Evolutionary conservation across 2,113 vertebrate genomes (phyloP), one percentile per base, ranked within the genome.

Genomic region (Cephalopterus ornatus): DNA sequence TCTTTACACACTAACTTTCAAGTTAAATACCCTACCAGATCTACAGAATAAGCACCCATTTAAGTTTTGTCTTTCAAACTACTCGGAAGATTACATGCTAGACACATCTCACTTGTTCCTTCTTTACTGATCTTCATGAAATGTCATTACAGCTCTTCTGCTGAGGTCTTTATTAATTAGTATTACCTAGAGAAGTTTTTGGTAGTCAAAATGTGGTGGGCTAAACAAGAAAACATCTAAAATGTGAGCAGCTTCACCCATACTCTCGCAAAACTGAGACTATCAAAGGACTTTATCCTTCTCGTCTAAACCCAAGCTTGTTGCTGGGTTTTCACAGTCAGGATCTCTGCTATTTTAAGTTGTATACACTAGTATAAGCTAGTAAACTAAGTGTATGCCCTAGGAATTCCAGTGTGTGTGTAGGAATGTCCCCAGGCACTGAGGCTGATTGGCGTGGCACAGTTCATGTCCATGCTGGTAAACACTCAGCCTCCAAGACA

Each of bases 381-480:
- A 76, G 14, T 9, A 52, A 56, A 44, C 11, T 33, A 37, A 32
- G 15, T 5, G 9, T 15, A 39, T 70, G 44, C 9, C 18, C 35
- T 28, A 22, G 50, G 28, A 78, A 85, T 53, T 47, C 6, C 82
- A 81, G 14, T 9, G 30, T 55, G 39, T 55, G 35, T 4, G 1
- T 26, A 52, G n/a, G n/a, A n/a, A n/a, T n/a, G n/a, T n/a, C 50
- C 23, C 9, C 55, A 33, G n/a, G 12, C 47, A 49, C 27, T 0
- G 1, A 24, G 47, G 33, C 18, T 3, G 0, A 21, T 1, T 20
- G 47, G 41, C 24, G 24, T 1, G 14, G 65, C 52, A 14, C 14
- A 49, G 52, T 14, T 61, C 32, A 5, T 1, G 2, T 22, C 41
- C 2, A 0, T 42, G 39, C 41, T n/a, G 32, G 46, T 26, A 30